These are phyloP conservation scores for Sarcophaga variegata DNA, from an alignment of 2,888 invertebrate species.

Conservation along the genomic window DNA sequence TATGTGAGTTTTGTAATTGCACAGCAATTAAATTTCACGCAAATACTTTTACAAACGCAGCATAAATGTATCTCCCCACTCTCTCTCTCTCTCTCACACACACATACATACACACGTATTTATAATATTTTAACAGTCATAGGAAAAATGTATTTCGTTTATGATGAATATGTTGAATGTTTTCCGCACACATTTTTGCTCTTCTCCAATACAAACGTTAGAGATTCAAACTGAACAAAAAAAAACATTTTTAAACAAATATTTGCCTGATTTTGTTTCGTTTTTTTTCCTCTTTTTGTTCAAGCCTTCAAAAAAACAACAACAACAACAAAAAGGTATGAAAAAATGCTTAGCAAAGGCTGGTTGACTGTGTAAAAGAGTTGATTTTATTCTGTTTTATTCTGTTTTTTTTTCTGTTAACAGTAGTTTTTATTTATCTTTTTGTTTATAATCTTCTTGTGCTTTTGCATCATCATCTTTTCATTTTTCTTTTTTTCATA, in stretches of 20 bases:
- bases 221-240: not conserved
- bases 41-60: not conserved
- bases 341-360: not conserved
- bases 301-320: conserved; percentile 8
- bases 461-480: conserved; percentile 18
- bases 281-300: not conserved
- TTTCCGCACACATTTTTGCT: not conserved
- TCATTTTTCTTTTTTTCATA: conserved; percentile 13
- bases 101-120: conserved; percentile 3
- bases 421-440: conserved; percentile 51
- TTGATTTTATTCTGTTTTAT: conserved; percentile 33
- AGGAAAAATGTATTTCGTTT: too few relatives aligned
- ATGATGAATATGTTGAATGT: not conserved
- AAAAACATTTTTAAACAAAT: conserved; percentile 28
- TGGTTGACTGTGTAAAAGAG: not conserved
- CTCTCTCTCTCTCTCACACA: too few relatives aligned
- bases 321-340: not conserved
- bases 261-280: conserved; percentile 26
- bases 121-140: not conserved
- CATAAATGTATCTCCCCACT: too few relatives aligned
- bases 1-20: conserved; percentile 51
- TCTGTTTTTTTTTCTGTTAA: conserved; percentile 16
- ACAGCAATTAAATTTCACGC: conserved; percentile 62
- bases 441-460: conserved; percentile 53
- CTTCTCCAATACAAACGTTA: conserved; percentile 3